phyloP scores from a whole-genome alignment of 2,113 vertebrate genomes.

The Trichomycterus rosablanca region DNA sequence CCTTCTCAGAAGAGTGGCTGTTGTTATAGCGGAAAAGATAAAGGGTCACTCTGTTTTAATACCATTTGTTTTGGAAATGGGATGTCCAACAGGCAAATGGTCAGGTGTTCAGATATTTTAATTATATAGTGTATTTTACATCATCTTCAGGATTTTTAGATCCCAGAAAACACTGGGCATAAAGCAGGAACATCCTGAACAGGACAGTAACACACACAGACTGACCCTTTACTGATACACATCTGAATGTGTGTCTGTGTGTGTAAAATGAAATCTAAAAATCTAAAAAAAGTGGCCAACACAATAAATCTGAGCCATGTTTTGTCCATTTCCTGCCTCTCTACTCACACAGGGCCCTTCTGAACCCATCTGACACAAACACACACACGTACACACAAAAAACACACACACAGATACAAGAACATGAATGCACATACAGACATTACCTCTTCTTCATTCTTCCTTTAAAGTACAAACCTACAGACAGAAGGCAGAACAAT shows the following conservation, averaged over 20 bases:
- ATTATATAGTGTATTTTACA: too few species aligned
- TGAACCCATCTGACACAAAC: slow-evolving; percentile 62
- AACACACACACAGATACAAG: slow-evolving; percentile 4
- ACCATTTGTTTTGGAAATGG: too few species aligned
- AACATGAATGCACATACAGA: not conserved
- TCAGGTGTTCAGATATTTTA: too few species aligned
- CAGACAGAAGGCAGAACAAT: not conserved
- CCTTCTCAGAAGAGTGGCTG: too few species aligned
- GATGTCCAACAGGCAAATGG: too few species aligned
- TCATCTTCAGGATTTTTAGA: too few species aligned
- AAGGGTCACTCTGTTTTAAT: too few species aligned
- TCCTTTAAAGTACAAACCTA: not conserved
- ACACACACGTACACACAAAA: slow-evolving; percentile 5
- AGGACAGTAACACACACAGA: too few species aligned
- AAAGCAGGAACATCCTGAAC: too few species aligned
- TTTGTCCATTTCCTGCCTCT: slow-evolving; percentile 88
- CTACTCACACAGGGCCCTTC: slow-evolving; percentile 79
- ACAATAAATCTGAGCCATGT: slow-evolving; percentile 90
- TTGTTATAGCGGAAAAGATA: too few species aligned
- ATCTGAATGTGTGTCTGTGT: slow-evolving; percentile 14
- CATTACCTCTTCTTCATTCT: not conserved
- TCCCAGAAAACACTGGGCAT: too few species aligned
- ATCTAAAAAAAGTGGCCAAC: slow-evolving; percentile 79
- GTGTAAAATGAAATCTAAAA: slow-evolving; percentile 81
- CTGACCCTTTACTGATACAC: not conserved